A percentile compares a stretch with the other conserved stretches of the same genome.
Evolutionary conservation across 2,888 invertebrate genomes (phyloP).

Genomic region (Heliconius cydno): DNA sequence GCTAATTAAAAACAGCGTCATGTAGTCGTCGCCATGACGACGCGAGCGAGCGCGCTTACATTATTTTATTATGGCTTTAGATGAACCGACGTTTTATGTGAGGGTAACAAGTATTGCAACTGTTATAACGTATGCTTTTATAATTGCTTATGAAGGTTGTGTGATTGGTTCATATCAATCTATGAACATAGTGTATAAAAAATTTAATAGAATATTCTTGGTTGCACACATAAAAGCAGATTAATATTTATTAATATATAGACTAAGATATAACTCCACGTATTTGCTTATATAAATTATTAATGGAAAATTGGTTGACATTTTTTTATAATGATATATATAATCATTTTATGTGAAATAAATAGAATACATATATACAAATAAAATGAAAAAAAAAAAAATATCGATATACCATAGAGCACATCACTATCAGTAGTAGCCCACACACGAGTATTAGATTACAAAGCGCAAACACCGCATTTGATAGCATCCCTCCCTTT

Average conservation of each 20-base stretch:
- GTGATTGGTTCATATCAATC: not conserved
- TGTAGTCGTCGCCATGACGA: conserved; percentile 13
- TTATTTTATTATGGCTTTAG: conserved; percentile 19
- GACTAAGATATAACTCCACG: no score
- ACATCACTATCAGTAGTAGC: conserved; percentile 58
- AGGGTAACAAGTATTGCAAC: not conserved
- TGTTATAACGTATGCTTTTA: not conserved
- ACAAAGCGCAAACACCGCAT: conserved; percentile 63
- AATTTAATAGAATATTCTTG: no score
- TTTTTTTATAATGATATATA: not conserved
- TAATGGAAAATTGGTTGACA: no score
- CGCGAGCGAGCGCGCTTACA: not conserved
- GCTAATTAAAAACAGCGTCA: conserved; percentile 41
- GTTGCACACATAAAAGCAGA: no score
- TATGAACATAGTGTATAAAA: not conserved
- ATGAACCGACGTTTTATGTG: not conserved
- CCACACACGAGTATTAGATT: conserved; percentile 74
- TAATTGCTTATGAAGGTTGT: no score
- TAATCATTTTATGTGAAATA: not conserved
- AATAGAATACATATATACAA: no score
- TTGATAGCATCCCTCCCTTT: conserved; percentile 51
- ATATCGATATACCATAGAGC: conserved; percentile 32
- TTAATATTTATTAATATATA: no score
- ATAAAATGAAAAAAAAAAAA: no score
- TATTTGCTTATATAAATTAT: no score